Evolutionary conservation across 2,797 vertebrate genomes (phyloP), one percentile per base, ranked within the genome.

Genomic region (Synanceia verrucosa): DNA sequence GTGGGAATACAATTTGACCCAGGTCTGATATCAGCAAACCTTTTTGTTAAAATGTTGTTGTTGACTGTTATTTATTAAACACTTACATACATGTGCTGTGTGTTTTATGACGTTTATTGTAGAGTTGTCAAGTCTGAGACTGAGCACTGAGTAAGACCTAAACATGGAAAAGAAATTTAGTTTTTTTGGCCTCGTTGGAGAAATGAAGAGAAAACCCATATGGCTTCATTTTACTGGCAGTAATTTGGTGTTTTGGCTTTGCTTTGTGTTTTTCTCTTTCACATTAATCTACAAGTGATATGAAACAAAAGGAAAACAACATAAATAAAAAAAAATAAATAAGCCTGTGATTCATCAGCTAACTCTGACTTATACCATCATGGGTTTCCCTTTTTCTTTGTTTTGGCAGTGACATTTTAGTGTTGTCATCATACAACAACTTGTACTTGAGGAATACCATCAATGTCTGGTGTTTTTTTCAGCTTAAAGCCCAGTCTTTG

Each of bases 61-160:
- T 87, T 92, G 68, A 63, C 89, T 94, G 89, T 97, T 98, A 99
- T 99, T 99, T 99, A 99, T 99, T 99, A 99, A 99, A 99, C 91
- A 92, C 88, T 92, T 84, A 65, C 93, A 95, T 88, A 80, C 92
- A 93, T 68, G 79, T 72, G 64, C 58, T 57, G 71, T 77, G 86
- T 89, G 68, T 86, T 57, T 76, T 60, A 51, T 80, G 51, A 53
- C 21, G 13, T 71, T 67, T 61, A 50, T 70, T 83, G 23, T 34
- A 41, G 16, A 39, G 31, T 16, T 52, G 36, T 64, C 24, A n/a
- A n/a, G n/a, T 78, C n/a, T 13, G 28, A 46, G 9, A 3, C 41
- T 0, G 12, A 57, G 50, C 9, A 50, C 37, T 43, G 34, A 73
- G n/a, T 16, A 59, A 72, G 64, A 12, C 4, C 3, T 34, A 34